phyloP scores from a whole-genome alignment of 2,113 vertebrate species.

The Rousettus leschenaultii region DNA sequence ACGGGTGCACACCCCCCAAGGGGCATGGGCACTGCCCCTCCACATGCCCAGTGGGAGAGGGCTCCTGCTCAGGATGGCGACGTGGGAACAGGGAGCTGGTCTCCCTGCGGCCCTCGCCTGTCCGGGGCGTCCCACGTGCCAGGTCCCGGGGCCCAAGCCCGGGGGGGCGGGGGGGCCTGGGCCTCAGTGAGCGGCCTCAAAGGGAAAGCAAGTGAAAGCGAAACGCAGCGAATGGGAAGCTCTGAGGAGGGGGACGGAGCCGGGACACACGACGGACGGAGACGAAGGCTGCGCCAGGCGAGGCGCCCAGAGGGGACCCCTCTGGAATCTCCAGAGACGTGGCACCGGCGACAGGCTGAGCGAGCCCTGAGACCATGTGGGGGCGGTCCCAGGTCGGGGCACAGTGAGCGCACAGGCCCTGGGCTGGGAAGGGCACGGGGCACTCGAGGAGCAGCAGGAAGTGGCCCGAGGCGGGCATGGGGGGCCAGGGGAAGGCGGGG shows the following conservation, averaged over 20 bases:
- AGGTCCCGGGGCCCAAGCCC: background rate
- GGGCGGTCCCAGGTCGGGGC: background rate
- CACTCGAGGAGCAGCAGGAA: background rate
- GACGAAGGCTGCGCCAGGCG: background rate
- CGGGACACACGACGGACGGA: fast-evolving
- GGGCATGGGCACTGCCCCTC: background rate
- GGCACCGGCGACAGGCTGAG: background rate
- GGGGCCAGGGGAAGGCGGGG: background rate
- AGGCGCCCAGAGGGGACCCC: background rate
- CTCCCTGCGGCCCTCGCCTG: background rate
- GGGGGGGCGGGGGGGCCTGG: fast-evolving
- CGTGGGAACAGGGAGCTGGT: background rate
- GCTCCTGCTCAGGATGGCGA: background rate
- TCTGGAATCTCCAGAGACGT: background rate
- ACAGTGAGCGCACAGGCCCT: background rate
- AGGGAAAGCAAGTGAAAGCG: background rate
- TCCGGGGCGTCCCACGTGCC: background rate
- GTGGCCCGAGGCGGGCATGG: fast-evolving
- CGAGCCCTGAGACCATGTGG: background rate
- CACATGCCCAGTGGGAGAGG: background rate
- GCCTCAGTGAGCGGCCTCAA: background rate
- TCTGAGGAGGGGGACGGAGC: background rate
- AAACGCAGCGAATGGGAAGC: background rate
- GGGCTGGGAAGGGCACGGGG: background rate
- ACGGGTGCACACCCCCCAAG: fast-evolving